Base-by-base conservation (phyloP, 2,888 invertebrate genomes). In the Helleia helle region DNA sequence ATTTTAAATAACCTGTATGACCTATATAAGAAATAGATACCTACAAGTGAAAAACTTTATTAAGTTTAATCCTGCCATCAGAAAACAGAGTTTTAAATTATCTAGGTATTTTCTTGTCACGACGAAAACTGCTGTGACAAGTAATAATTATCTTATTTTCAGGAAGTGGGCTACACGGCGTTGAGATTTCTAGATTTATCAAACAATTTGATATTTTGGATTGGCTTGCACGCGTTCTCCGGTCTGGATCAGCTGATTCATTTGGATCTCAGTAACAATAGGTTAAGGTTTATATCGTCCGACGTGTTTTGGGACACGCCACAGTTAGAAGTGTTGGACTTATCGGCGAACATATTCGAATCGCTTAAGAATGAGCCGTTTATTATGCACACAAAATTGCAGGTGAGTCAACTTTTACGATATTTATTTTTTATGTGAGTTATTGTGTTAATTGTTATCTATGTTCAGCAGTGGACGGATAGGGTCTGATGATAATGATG, bases 301-400 rank as follows among this genome's bases (percentile, higher is more conserved):
- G 85, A 87, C 46, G 62, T 90, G 41, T 88, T 90, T 52, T 87
- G 86, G 66, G 76, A 86, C 25, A 87, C 89, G 11, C 69, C 71
- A 1, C 65, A 74, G 12, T 62, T 91, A 4, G 62, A 76, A 13
- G 76, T 74, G 34, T 62, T 91, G 1, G 89, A 90, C 57, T 62
- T 91, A 41, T 88, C 87, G 29, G 87, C 87, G 8, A 91, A 91
- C 56, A 87, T 89, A 42, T 87, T 91, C 48, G 86, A 87, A 56
- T 64, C 69, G 0, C 56, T 89, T 1, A 76, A 77, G 44, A 80
- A 86, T 54, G 85, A 85, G 45, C 88, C 89, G 1, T 66, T 88
- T 40, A 46, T 90, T n/a, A 81, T 83, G 56, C 88, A 89, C 54
- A 59, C 60, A 1, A 76, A 85, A 43, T 59, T 88, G 28, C 72